Conservation (phyloP, 2,888 invertebrate genomes). For the Adineta ricciae region DNA sequence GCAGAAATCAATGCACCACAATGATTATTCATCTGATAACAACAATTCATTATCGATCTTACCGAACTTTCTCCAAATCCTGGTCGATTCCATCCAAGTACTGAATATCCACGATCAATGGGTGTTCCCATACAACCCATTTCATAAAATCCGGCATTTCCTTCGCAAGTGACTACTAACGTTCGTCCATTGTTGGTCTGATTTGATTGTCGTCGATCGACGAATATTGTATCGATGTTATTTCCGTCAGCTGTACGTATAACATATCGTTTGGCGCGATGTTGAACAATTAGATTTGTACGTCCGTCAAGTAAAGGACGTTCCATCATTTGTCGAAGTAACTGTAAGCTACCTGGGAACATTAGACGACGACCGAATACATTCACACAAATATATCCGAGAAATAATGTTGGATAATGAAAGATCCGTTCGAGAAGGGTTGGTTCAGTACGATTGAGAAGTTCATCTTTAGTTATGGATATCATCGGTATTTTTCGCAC, state of each 20-base stretch:
- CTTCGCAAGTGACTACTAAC: slow-evolving; percentile 68
- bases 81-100: slow-evolving; percentile 94
- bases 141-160: slow-evolving; percentile 95
- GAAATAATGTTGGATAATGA: slow-evolving; percentile 33
- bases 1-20: too few species aligned
- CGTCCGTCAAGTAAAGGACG: slow-evolving; percentile 62
- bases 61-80: slow-evolving; percentile 66
- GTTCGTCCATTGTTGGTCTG: slow-evolving; percentile 29
- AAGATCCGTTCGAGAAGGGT: background rate
- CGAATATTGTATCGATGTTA: slow-evolving; percentile 75
- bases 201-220: slow-evolving; percentile 61
- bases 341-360: slow-evolving; percentile 73
- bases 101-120: slow-evolving; percentile 73
- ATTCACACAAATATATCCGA: slow-evolving; percentile 70
- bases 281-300: slow-evolving; percentile 63
- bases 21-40: too few species aligned
- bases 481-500: background rate
- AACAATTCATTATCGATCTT: slow-evolving; percentile 34
- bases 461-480: slow-evolving; percentile 8
- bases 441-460: background rate
- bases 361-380: slow-evolving; percentile 77
- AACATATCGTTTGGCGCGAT: slow-evolving; percentile 67
- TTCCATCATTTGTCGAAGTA: slow-evolving; percentile 64
- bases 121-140: slow-evolving; percentile 81
- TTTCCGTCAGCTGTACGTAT: slow-evolving; percentile 68